Evolutionary conservation across 1,140 invertebrate genomes (phyloP).

Genomic region (Procambarus virginalis): DNA sequence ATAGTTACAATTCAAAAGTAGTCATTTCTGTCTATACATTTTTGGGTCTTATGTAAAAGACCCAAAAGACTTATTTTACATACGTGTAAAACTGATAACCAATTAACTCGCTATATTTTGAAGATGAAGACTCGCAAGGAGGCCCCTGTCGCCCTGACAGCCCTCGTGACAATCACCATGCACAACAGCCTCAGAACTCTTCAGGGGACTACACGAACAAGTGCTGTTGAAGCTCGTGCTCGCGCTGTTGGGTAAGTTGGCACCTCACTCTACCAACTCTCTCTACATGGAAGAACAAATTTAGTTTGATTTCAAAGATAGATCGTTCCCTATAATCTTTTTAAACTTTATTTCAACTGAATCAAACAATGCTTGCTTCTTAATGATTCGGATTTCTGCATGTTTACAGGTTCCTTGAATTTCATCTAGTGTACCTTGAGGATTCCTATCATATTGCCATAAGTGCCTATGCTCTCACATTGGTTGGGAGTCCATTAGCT

Average conservation of each 20-base stretch:
- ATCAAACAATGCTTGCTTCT: background rate
- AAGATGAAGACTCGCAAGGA: background rate
- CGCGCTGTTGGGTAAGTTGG: constrained; percentile 30
- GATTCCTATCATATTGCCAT: constrained; percentile 77
- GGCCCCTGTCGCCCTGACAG: constrained; percentile 75
- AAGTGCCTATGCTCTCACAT: constrained; percentile 75
- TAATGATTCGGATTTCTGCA: background rate
- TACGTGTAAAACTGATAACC: too few species aligned
- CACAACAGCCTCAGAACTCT: constrained; percentile 72
- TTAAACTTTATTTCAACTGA: too few species aligned
- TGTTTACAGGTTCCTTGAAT: constrained; percentile 73
- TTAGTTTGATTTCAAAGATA: background rate
- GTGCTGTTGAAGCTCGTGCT: constrained; percentile 52
- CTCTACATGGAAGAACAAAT: too few species aligned
- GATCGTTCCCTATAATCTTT: too few species aligned
- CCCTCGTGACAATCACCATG: constrained; percentile 76
- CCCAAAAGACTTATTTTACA: too few species aligned
- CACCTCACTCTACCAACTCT: background rate
- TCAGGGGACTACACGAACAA: constrained; percentile 71
- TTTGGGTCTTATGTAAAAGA: too few species aligned
- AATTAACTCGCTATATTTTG: background rate
- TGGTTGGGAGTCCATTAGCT: constrained; percentile 74
- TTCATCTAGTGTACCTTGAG: constrained; percentile 71
- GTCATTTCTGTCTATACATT: too few species aligned
- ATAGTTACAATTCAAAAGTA: too few species aligned